Evolutionary conservation across 2,888 invertebrate genomes (phyloP).

Genomic region (Epirrhoe tristata): DNA sequence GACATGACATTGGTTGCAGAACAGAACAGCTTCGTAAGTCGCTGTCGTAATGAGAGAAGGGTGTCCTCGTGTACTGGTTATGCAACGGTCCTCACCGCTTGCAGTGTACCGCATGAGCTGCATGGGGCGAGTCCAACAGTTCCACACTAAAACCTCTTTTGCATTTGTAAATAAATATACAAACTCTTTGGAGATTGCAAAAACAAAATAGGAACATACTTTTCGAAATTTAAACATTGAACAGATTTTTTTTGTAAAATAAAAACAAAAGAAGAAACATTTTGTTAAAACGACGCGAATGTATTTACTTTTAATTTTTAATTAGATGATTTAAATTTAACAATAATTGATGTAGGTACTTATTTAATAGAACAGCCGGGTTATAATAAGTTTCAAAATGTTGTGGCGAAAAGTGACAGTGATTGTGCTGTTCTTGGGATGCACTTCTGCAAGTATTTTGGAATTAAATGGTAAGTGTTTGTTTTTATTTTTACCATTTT

Average conservation of each 20-base stretch:
- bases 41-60: slow-evolving; percentile 37
- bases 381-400: slow-evolving; percentile 23
- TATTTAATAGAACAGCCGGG: background rate
- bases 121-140: background rate
- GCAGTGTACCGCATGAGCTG: slow-evolving; percentile 27
- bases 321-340: background rate
- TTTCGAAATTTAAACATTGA: background rate
- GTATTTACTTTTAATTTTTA: no score
- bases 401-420: slow-evolving; percentile 44
- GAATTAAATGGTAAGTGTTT: slow-evolving; percentile 53
- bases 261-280: background rate
- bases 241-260: background rate
- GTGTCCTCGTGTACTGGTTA: slow-evolving; percentile 27
- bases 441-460: slow-evolving; percentile 46
- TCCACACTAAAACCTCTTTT: background rate
- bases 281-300: background rate
- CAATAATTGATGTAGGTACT: background rate
- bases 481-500: background rate
- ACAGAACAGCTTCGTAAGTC: slow-evolving; percentile 27
- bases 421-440: slow-evolving; percentile 42
- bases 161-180: background rate
- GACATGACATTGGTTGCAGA: slow-evolving; percentile 34
- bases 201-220: background rate
- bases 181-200: background rate
- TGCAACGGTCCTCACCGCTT: slow-evolving; percentile 27